These are phyloP conservation scores for Drosophila serrata DNA, from an alignment of 1,140 invertebrate species.

Conservation along the genomic window DNA sequence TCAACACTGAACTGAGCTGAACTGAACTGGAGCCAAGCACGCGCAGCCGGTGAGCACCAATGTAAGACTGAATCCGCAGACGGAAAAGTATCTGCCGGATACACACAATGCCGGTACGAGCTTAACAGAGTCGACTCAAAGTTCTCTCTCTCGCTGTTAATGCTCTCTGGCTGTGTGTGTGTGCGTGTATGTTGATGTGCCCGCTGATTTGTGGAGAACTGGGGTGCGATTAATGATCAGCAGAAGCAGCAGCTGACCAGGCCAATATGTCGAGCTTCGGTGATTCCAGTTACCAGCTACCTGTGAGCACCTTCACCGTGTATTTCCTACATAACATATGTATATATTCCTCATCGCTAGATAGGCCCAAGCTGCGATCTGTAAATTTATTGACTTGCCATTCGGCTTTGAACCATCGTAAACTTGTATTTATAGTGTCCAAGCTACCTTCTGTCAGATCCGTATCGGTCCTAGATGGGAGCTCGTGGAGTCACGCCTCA, in stretches of 20 bases:
- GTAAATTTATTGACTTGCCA: constrained; percentile 45
- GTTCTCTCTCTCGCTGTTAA: constrained; percentile 14
- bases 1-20: no score
- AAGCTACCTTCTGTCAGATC: constrained; percentile 9
- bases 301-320: constrained; percentile 10
- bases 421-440: constrained; percentile 39
- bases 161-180: constrained; percentile 36
- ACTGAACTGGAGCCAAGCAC: constrained; percentile 23
- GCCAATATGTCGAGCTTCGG: constrained; percentile 61
- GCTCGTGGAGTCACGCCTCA: constrained; percentile 29
- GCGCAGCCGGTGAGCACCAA: constrained; percentile 70
- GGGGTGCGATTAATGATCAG: constrained; percentile 67
- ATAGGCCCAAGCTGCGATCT: constrained; percentile 30
- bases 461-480: constrained; percentile 14
- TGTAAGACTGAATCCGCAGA: constrained; percentile 64
- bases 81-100: constrained; percentile 61
- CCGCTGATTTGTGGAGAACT: constrained; percentile 69
- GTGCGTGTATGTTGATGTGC: constrained; percentile 62
- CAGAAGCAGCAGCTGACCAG: constrained; percentile 34
- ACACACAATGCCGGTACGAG: constrained; percentile 60
- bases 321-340: not conserved
- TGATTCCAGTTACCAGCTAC: constrained; percentile 37
- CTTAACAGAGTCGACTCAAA: constrained; percentile 34
- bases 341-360: constrained; percentile 1
- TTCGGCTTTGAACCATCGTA: constrained; percentile 35